Evolutionary conservation across 2,113 vertebrate genomes (phyloP).

Genomic region (Crypturellus undulatus): DNA sequence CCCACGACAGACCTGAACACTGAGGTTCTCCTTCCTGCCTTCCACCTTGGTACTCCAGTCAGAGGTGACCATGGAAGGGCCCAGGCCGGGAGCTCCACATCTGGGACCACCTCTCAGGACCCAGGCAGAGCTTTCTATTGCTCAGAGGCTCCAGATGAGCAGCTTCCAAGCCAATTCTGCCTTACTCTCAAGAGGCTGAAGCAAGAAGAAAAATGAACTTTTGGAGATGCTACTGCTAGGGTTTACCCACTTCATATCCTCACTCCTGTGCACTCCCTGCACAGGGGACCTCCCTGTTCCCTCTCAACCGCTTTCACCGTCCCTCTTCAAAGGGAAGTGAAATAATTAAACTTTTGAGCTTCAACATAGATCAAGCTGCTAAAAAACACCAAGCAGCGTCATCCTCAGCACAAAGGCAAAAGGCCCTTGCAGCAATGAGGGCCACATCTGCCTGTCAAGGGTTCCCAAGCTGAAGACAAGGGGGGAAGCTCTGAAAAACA

Average conservation of each 20-base stretch:
- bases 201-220: not conserved
- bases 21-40: not conserved
- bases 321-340: not conserved
- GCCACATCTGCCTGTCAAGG: not conserved
- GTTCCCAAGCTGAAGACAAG: not conserved
- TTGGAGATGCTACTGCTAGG: not conserved
- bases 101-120: accelerated
- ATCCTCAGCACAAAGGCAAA: not conserved
- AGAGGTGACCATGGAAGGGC: accelerated
- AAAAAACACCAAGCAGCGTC: not conserved
- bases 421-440: not conserved
- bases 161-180: not conserved
- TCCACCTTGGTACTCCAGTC: not conserved
- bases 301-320: not conserved
- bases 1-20: not conserved
- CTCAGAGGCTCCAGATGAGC: not conserved
- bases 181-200: not conserved
- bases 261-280: not conserved
- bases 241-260: not conserved
- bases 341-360: not conserved
- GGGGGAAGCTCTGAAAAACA: not conserved
- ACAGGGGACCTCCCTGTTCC: not conserved
- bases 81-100: not conserved
- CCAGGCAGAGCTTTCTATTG: not conserved
- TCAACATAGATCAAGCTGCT: not conserved